These are phyloP conservation scores for Lycodopsis pacificus DNA, from an alignment of 2,797 vertebrate genomes.

Conservation along the genomic window DNA sequence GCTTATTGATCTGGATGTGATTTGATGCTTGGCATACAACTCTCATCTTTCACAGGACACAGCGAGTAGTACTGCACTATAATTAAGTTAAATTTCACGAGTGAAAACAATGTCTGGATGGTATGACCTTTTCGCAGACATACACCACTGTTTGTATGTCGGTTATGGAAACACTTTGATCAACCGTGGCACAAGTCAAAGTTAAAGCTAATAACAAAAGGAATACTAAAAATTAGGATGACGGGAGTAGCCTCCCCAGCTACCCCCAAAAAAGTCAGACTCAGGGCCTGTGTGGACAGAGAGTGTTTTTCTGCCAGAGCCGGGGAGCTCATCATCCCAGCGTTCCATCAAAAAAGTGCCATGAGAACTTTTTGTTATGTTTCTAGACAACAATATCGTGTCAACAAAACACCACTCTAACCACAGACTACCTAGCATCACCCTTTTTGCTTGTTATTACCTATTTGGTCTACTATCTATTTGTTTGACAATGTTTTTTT, in stretches of 20 bases:
- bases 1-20: conserved; percentile 72
- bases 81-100: conserved; percentile 55
- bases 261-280: no score
- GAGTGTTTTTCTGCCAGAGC: no score
- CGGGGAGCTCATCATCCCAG: background rate
- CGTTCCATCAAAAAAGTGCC: background rate
- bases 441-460: background rate
- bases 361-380: no score
- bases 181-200: background rate
- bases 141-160: conserved; percentile 15
- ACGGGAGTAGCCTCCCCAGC: no score
- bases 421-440: background rate
- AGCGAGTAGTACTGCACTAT: conserved; percentile 28
- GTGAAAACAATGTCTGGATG: conserved; percentile 32
- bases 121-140: conserved; percentile 35
- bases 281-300: no score
- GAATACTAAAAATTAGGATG: no score
- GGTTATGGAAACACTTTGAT: background rate
- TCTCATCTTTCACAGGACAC: conserved; percentile 55
- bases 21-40: conserved; percentile 64
- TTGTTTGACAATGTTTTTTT: background rate
- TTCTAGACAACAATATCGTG: background rate
- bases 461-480: background rate
- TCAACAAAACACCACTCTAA: background rate
- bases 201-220: background rate